Base-by-base conservation (phyloP, 1,140 invertebrate species). In the Nasonia vitripennis region DNA sequence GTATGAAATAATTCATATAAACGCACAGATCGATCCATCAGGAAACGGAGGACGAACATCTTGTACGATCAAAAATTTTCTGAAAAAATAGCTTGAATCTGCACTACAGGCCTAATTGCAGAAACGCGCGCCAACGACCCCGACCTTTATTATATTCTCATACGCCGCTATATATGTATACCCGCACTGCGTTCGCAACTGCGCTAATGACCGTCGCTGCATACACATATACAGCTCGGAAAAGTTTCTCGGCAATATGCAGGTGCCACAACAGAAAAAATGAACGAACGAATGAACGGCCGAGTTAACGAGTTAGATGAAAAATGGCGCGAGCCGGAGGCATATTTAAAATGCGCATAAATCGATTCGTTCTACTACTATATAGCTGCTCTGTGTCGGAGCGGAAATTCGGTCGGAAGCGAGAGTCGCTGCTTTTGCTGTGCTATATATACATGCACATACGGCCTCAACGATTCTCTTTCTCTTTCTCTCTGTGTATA, bases 391-490 rank as follows among this genome's bases (percentile, higher is more conserved):
- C 27, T 27, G 27, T 31, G 75, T 78, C 23, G 27, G 27, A 12
- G 55, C 78, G 78, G 78, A 79, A 79, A 79, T 79, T 79, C 78
- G 78, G 75, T n/a, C 73, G 73, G 12, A 75, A 45, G 37, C 73
- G 37, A n/a, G 37, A 37, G 27, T 3, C 68, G n/a, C 27, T 27
- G 9, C 27, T 4, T 27, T 27, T 6, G 34, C 34, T 37, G 34
- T 37, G 34, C 34, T 37, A 27, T 27, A 27, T 27, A 27, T 1
- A 27, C 27, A 37, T 37, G 34, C 34, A 37, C 23, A 70, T 70
- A 23, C 23, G 9, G n/a, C 51, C 41, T 45, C 41, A 45, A 45
- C 41, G 41, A 45, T 9, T 31, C 34, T 34, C 34, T 34, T 1
- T 20, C 71, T 7, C n/a, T 70, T n/a, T 70, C 68, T n/a, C 48